Evolutionary conservation across 2,797 vertebrate species (phyloP).

Genomic region (Melanotaenia boesemani): DNA sequence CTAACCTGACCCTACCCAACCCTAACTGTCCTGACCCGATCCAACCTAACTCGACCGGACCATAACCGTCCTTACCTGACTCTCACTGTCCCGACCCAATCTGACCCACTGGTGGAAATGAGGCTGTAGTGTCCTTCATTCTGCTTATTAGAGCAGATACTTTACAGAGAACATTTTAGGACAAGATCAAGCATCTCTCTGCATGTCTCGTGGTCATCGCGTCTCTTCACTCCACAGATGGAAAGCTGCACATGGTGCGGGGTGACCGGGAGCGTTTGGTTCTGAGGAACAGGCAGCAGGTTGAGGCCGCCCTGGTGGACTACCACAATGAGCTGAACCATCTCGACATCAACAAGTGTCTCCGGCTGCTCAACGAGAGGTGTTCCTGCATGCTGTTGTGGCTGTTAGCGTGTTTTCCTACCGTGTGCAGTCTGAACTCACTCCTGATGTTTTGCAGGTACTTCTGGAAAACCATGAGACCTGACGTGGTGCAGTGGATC

Average conservation of each 20-base stretch:
- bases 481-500: conserved; percentile 76
- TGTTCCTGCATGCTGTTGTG: not conserved
- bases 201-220: not conserved
- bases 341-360: conserved; percentile 72
- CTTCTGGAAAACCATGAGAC: conserved; percentile 77
- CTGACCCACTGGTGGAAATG: too few relatives aligned
- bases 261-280: conserved; percentile 58
- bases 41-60: too few relatives aligned
- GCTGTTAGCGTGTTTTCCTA: not conserved
- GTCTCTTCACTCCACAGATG: conserved; percentile 43
- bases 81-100: too few relatives aligned
- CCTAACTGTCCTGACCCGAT: too few relatives aligned
- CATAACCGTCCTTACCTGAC: too few relatives aligned
- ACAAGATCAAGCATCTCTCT: too few relatives aligned
- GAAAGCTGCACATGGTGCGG: conserved; percentile 46
- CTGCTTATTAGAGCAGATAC: too few relatives aligned
- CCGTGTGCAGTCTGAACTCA: not conserved
- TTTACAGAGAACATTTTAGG: too few relatives aligned
- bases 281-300: conserved; percentile 70
- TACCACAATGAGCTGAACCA: conserved; percentile 80
- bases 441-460: conserved; percentile 50
- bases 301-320: conserved; percentile 62
- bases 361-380: conserved; percentile 74
- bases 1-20: too few relatives aligned
- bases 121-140: too few relatives aligned